A percentile compares a stretch with the other conserved stretches of the same genome.
These are phyloP conservation scores for Bergia sp. DNA, from an alignment of 92 coral and sea anemone species.

Conservation along the genomic window DNA sequence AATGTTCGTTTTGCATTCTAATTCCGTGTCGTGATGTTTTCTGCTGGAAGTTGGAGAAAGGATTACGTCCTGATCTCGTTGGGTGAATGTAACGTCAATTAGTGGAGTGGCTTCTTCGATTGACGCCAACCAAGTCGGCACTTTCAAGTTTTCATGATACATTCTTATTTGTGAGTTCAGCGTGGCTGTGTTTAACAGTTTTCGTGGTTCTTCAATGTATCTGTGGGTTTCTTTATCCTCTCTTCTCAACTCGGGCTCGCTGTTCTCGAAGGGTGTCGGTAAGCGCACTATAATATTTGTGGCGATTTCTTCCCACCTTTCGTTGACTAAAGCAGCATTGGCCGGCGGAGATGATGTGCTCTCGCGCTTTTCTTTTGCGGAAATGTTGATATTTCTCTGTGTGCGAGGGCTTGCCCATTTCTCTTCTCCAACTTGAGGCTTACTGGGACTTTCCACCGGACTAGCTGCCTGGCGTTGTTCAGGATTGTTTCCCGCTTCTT, in stretches of 20 bases:
- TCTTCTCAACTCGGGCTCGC: neutral
- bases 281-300: conserved; percentile 5
- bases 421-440: neutral
- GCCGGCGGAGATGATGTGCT: neutral
- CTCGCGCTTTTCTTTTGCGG: neutral
- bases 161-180: neutral
- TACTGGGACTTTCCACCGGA: neutral
- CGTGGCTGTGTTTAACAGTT: neutral
- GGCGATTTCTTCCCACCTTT: neutral
- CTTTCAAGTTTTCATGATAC: neutral
- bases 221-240: neutral
- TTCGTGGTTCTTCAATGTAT: neutral
- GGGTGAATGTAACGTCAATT: neutral
- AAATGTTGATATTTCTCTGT: neutral
- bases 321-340: neutral
- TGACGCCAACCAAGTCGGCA: conserved; percentile 8
- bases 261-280: conserved; percentile 3
- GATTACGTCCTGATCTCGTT: neutral
- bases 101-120: conserved; percentile 1
- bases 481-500: conserved; percentile 17
- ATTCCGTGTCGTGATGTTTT: neutral
- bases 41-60: conserved; percentile 12
- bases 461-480: neutral
- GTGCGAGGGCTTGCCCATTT: conserved; percentile 22
- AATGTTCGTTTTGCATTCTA: neutral